Base-by-base conservation (phyloP, 2,113 vertebrate genomes). In the Gallinago jamesoni region DNA sequence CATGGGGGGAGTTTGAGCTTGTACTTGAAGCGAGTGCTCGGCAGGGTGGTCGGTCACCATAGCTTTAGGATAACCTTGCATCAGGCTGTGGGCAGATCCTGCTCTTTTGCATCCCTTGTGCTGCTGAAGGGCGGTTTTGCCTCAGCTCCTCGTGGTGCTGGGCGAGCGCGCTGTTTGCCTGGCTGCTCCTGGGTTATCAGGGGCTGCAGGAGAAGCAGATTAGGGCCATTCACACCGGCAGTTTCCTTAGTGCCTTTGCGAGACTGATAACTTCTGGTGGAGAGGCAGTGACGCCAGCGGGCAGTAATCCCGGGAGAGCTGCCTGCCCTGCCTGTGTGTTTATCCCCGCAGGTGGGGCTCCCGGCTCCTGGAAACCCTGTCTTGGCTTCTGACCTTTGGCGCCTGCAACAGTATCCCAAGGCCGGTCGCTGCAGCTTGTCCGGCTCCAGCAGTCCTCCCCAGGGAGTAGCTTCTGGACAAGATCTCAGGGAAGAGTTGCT, bases 141-240 rank as follows among this genome's bases (percentile, higher is more conserved):
- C 35, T 75, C 18, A 41, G 27, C 21, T 80, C 18, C 63, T 57
- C 1, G 0, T 2, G 59, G 47, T 1, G 3, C 80, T 80, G 87
- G 55, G 28, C 8, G 3, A 76, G 62, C 4, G 1, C 3, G 3
- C 39, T 31, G 63, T 83, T 80, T 74, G 80, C 43, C 56, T 0
- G 4, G 64, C 76, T 11, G 0, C 66, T 78, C 73, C 93, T 30
- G 0, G 64, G 84, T 95, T 96, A 94, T 95, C 93, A 45, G 81
- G 53, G n/a, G 24, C 70, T 28, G 39, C 68, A 50, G 73, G 9
- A 90, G 91, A 2, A 68, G 89, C 87, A 91, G 94, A 95, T 91
- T 94, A 84, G 74, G 72, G 80, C 94, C 84, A 79, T 95, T 97
- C 95, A 91, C 91, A 82, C 94, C 30, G 25, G 69, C 73, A 52